A percentile compares a stretch with the other conserved stretches of the same genome.
Conservation (phyloP, 2,113 vertebrate species). For the Aphelocoma coerulescens region DNA sequence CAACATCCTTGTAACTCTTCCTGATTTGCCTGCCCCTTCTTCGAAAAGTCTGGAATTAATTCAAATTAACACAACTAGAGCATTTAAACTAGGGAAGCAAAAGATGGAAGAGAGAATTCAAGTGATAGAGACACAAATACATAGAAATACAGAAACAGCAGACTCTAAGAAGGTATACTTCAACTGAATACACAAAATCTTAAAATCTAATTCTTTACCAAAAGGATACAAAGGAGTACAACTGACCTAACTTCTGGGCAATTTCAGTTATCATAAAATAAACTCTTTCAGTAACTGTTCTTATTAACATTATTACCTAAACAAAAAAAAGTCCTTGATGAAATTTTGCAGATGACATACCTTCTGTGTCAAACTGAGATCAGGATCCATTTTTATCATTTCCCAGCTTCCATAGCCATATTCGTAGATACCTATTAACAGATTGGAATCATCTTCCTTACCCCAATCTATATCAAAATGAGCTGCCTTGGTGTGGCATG, state of each 20-base stretch:
- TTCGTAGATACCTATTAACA: slow-evolving; percentile 96
- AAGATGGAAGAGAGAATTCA: neutral
- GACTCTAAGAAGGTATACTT: neutral
- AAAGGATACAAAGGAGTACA: neutral
- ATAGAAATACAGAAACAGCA: neutral
- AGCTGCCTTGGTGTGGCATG: slow-evolving; percentile 93
- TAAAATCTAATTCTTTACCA: neutral
- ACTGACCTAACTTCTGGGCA: neutral
- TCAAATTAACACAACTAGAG: neutral
- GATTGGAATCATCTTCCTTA: slow-evolving; percentile 95
- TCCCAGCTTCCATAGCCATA: slow-evolving; percentile 99
- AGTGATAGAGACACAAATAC: neutral
- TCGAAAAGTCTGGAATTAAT: neutral
- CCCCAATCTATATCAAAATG: slow-evolving; percentile 99
- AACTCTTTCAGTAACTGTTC: neutral
- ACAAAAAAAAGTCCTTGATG: neutral
- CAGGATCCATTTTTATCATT: slow-evolving; percentile 99
- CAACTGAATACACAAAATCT: slow-evolving; percentile 2
- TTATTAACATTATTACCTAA: neutral
- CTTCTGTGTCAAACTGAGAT: slow-evolving; percentile 97
- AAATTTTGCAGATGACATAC: slow-evolving; percentile 62
- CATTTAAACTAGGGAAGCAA: neutral
- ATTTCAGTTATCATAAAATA: neutral
- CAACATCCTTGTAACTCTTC: neutral
- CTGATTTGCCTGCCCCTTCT: neutral